phyloP scores from a whole-genome alignment of 2,888 invertebrate genomes.

The Macrosoma leucophasiata region DNA sequence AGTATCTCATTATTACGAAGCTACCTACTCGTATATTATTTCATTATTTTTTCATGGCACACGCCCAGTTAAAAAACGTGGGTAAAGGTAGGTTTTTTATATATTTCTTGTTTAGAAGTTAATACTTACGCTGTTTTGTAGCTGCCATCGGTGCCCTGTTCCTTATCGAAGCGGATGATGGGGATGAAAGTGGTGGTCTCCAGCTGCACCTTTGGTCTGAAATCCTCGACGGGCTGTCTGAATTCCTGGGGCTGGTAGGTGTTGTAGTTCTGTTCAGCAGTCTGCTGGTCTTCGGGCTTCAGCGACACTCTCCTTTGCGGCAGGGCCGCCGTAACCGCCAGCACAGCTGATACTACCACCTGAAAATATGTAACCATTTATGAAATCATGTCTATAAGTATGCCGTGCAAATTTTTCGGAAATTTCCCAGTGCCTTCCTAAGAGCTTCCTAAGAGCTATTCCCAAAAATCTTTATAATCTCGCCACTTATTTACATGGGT shows the following conservation, averaged over 20 bases:
- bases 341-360: conserved; percentile 50
- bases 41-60: no score
- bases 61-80: no score
- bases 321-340: conserved; percentile 58
- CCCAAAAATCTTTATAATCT: no score
- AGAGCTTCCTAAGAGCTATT: no score
- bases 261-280: conserved; percentile 58
- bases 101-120: no score
- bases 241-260: conserved; percentile 53
- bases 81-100: no score
- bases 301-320: conserved; percentile 60
- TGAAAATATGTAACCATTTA: conserved; percentile 31
- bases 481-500: no score
- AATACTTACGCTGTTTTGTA: conserved; percentile 84
- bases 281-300: conserved; percentile 55
- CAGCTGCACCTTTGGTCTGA: conserved; percentile 57
- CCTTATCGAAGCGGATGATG: conserved; percentile 87
- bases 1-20: no score
- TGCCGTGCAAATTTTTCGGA: no score
- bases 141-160: conserved; percentile 88
- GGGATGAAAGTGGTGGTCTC: conserved; percentile 86
- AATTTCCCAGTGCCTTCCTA: no score
- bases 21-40: no score
- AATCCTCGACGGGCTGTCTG: conserved; percentile 56
- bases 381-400: no score